Evolutionary conservation across 2,888 invertebrate species (phyloP), one percentile per base, ranked within the genome.

Genomic region (Zele albiditarsus): DNA sequence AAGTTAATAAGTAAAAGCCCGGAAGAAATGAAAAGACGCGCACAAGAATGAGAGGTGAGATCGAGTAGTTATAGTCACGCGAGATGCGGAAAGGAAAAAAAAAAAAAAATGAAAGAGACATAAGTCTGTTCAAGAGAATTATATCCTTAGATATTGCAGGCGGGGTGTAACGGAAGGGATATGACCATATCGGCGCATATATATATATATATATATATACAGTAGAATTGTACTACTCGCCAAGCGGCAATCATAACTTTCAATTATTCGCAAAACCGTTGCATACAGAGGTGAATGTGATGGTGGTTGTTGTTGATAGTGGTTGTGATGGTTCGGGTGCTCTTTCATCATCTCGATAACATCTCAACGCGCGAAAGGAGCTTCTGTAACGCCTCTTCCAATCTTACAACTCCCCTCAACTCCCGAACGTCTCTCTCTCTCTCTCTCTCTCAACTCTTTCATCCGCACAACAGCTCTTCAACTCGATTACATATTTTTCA

Each of bases 281-380:
- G 69, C 77, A 78, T 49, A 57, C 31, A 20, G 53, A 53, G n/a
- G 68, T 53, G 57, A 62, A n/a, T n/a, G 53, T 53, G 20, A 5
- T 53, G 20, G 27, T 62, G 38, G 8, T 31, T 6, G 31, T 31
- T 31, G 31, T 31, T 31, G 60, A 8, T 31, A 31, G 31, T 31
- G 2, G 31, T 46, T 16, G 46, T 46, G n/a, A 20, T 53, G 8
- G 27, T 62, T 63, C 31, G 23, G 42, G 42, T 31, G 66, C 80
- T 80, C 80, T 83, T 80, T 82, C 83, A 80, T 83, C 82, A 82
- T 80, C 79, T 74, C 78, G 84, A 84, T 84, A 84, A 80, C 80
- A 80, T 82, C 82, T 81, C 78, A 69, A 65, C 71, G 78, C 31
- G 25, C 53, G 28, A 16, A 49, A 16, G 49, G 23, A 63, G 63